Evolutionary conservation across 2,888 invertebrate species (phyloP).

Genomic region (Dioctria linearis): DNA sequence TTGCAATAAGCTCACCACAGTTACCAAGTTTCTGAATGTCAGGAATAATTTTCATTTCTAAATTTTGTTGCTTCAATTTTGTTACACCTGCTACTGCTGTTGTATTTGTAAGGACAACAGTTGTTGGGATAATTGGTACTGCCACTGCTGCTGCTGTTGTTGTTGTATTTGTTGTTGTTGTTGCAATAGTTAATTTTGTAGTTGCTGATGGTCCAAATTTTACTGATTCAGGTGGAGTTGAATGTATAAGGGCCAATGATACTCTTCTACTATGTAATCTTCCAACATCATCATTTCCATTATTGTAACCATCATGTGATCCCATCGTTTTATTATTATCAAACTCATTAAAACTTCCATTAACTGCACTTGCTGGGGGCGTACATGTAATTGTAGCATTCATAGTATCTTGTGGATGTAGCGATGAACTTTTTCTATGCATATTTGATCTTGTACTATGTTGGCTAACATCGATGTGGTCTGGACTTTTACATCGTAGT

Average conservation of each 20-base stretch:
- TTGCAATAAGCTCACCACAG: neutral
- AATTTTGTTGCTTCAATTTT: neutral
- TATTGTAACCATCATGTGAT: conserved; percentile 20
- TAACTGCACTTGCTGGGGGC: conserved; percentile 55
- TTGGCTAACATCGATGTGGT: conserved; percentile 71
- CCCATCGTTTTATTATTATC: conserved; percentile 20
- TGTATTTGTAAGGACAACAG: conserved; percentile 16
- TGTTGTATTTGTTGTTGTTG: neutral
- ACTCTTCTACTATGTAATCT: conserved; percentile 35
- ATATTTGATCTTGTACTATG: conserved; percentile 60
- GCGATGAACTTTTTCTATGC: conserved; percentile 59
- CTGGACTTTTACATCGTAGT: conserved; percentile 78
- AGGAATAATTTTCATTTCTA: neutral
- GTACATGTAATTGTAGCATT: conserved; percentile 51
- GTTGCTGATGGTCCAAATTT: conserved; percentile 26
- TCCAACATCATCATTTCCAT: conserved; percentile 14
- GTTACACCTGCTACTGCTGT: neutral
- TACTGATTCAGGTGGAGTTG: conserved; percentile 22
- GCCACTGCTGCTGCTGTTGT: conserved; percentile 25
- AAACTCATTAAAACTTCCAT: conserved; percentile 55
- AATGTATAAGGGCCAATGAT: conserved; percentile 43
- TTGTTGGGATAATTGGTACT: neutral
- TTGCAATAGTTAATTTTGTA: neutral
- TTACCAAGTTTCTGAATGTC: neutral
- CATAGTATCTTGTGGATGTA: conserved; percentile 57